A percentile compares a stretch with the other conserved stretches of the same genome.
These are phyloP conservation scores for Seira musarum DNA, from an alignment of 2,888 invertebrate species.

Conservation along the genomic window DNA sequence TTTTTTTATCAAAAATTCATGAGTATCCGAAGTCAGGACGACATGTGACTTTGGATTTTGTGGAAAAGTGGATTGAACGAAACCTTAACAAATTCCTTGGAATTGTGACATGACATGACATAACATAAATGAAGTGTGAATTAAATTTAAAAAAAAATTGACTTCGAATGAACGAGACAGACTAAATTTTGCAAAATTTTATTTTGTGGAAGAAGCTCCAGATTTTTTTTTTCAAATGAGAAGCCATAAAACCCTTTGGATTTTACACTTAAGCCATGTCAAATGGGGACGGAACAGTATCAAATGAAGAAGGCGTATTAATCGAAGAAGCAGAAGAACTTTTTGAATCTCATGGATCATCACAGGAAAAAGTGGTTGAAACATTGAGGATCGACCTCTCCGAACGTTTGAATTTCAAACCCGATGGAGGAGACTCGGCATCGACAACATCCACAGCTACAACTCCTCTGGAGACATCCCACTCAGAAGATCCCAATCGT, in stretches of 20 bases:
- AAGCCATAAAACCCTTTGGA: background rate
- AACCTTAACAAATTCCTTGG: too few relatives aligned
- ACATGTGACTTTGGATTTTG: too few relatives aligned
- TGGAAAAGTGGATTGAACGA: too few relatives aligned
- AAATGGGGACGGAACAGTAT: slow-evolving; percentile 27
- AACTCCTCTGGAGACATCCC: slow-evolving; percentile 39
- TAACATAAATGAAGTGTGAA: too few relatives aligned
- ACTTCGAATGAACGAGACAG: too few relatives aligned
- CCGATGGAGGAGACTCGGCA: slow-evolving; percentile 20
- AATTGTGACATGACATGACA: too few relatives aligned
- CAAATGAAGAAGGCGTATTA: background rate
- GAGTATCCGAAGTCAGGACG: too few relatives aligned
- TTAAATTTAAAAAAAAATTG: too few relatives aligned
- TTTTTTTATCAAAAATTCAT: too few relatives aligned
- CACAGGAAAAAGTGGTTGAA: background rate
- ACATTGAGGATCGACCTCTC: slow-evolving; percentile 20
- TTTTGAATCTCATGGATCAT: slow-evolving; percentile 16
- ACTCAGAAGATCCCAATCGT: background rate
- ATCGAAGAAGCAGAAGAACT: slow-evolving; percentile 13
- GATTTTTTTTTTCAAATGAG: too few relatives aligned
- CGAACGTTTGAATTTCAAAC: slow-evolving; percentile 5
- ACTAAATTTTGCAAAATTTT: too few relatives aligned
- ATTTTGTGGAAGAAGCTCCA: too few relatives aligned
- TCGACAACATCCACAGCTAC: slow-evolving; percentile 22
- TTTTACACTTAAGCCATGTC: slow-evolving; percentile 30